Base-by-base conservation (phyloP, 1,140 invertebrate genomes). In the Drosophila mojavensis region DNA sequence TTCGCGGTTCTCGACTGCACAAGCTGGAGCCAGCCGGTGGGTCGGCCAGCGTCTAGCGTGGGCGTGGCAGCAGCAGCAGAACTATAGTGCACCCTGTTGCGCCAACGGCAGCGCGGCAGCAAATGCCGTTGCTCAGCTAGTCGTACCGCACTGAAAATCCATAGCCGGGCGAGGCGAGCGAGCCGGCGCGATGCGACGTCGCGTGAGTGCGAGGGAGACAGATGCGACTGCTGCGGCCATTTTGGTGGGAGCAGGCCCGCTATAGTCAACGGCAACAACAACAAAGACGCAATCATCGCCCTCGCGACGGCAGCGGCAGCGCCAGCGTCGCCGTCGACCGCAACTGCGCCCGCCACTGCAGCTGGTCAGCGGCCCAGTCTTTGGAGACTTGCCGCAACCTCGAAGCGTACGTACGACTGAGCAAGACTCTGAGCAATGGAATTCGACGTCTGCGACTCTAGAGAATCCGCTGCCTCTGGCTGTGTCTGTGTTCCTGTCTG, bases 41-140 rank as follows among this genome's bases (percentile, higher is more conserved):
- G 60, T 59, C 66, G 45, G 48, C 41, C 59, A 5, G 28, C 43
- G n/a, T 10, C 36, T 13, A 13, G 54, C 17, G 47, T 78, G 80
- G 84, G 80, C 79, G 80, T 74, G 75, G 58, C 66, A 67, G 65
- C 50, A 68, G 28, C 28, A 30, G 4, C 28, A 36, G 9, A 33
- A 24, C 39, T 89, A 88, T 88, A 75, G 84, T 90, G 74, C 66
- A 55, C 84, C 78, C 84, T 88, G 85, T 88, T 88, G 84, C 84
- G 68, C 83, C 54, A 75, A 83, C 50, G 43, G 54, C 30, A 39
- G 28, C 54, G 5, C 17, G 15, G 28, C 56, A 63, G 41, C 63
- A 69, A 51, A 15, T 39, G 41, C 15, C 41, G 43, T 28, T 41
- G 55, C 10, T 30, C 20, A 71, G 51, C 68, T 77, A 77, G 74